Evolutionary conservation across 2,888 invertebrate species (phyloP), one percentile per base, ranked within the genome.

Genomic region (Synergus japonicus): DNA sequence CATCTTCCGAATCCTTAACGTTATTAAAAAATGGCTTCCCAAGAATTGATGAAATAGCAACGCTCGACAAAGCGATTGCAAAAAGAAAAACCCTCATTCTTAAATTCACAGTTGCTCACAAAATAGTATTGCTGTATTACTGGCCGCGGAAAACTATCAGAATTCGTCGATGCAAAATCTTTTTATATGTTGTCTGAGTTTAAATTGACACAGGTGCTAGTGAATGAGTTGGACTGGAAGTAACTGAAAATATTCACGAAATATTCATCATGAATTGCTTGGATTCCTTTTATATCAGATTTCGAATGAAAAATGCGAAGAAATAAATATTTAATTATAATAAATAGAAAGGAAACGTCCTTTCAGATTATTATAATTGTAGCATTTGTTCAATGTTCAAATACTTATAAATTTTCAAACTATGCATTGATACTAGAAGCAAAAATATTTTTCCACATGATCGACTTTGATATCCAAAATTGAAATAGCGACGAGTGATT

Each of bases 141-240:
- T 12, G 12, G 5, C 12, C 5, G 12, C 13, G 4, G 18, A 2
- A 63, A 63, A 63, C 63, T 63, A 12, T 29, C 9, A 4, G 7
- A 63, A 29, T 29, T 22, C 10, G 1, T 63, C 12, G 63, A 4
- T 13, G 13, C 1, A 5, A 63, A 63, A 22, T 63, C 13, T 22
- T 29, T 63, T 63, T 63, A 63, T 63, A 63, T 22, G 1, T 0
- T 63, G 2, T 13, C 10, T 63, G 12, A 12, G 5, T 63, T 63
- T 10, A 13, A 63, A 63, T 63, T 63, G 58, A 63, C 63, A 29
- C 63, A 63, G 29, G 63, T 63, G 63, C 29, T 63, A 13, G 12
- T 63, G 1, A 29, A 63, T n/a, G 18, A 29, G 12, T 12, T 10
- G 22, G 12, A 12, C 22, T 22, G 10, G 4, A 60, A 7, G 1